Evolutionary conservation across 2,797 vertebrate genomes (phyloP).

Genomic region (Bovichtus diacanthus): DNA sequence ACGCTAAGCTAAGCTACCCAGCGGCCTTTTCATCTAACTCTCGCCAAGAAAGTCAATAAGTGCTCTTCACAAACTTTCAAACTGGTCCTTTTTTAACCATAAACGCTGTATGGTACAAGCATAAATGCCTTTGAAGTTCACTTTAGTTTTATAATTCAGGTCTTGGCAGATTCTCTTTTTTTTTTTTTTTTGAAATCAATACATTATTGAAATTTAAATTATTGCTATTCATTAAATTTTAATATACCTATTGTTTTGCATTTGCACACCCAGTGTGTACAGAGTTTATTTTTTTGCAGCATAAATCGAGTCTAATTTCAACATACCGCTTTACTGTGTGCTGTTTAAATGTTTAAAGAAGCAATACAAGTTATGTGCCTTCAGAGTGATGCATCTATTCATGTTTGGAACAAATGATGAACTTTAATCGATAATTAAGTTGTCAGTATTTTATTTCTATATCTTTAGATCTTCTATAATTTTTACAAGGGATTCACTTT

Average conservation of each 20-base stretch:
- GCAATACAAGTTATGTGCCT: slow-evolving; percentile 34
- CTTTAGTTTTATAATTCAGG: slow-evolving; percentile 55
- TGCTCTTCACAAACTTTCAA: background rate
- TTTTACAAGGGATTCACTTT: slow-evolving; percentile 55
- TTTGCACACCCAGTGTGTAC: slow-evolving; percentile 61
- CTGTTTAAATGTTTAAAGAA: slow-evolving; percentile 15
- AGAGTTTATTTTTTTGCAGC: slow-evolving; percentile 56
- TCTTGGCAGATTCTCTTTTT: slow-evolving; percentile 27
- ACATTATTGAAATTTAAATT: slow-evolving; percentile 66
- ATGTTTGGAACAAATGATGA: slow-evolving; percentile 49
- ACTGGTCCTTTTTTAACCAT: slow-evolving; percentile 36
- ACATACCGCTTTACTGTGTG: slow-evolving; percentile 15
- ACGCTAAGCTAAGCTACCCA: slow-evolving; percentile 10
- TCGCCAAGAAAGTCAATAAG: slow-evolving; percentile 10
- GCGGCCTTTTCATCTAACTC: background rate
- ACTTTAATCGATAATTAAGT: slow-evolving; percentile 38
- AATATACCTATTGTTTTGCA: slow-evolving; percentile 56
- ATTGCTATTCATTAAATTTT: slow-evolving; percentile 55
- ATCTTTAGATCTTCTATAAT: slow-evolving; percentile 52
- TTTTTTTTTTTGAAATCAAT: slow-evolving; percentile 19
- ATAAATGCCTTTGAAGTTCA: slow-evolving; percentile 54
- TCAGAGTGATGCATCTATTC: slow-evolving; percentile 53
- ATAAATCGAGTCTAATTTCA: slow-evolving; percentile 34
- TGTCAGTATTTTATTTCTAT: slow-evolving; percentile 60
- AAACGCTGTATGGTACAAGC: slow-evolving; percentile 61